phyloP scores from a whole-genome alignment of 1,140 invertebrate genomes.

The Drosophila albomicans region DNA sequence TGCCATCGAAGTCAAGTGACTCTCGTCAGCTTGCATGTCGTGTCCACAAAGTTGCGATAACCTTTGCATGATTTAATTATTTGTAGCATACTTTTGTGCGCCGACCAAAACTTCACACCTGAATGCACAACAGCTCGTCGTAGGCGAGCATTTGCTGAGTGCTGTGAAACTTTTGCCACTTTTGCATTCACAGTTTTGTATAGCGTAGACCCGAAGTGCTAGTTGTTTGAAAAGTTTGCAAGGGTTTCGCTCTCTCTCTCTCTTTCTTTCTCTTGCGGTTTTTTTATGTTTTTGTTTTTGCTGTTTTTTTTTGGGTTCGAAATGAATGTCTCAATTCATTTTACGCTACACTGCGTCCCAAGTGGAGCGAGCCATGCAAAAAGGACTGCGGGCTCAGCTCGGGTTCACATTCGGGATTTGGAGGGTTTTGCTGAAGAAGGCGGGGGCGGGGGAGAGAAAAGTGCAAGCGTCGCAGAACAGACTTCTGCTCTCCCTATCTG shows the following conservation, averaged over 20 bases:
- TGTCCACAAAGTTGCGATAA: conserved; percentile 46
- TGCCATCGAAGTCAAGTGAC: background rate
- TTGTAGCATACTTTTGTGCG: conserved; percentile 76
- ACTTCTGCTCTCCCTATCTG: conserved; percentile 19
- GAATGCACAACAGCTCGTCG: conserved; percentile 54
- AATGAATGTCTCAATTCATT: conserved; percentile 82
- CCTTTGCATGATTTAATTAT: conserved; percentile 82
- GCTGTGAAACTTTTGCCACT: conserved; percentile 72
- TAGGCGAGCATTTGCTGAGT: conserved; percentile 40
- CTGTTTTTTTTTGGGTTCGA: conserved; percentile 42
- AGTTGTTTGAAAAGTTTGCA: conserved; percentile 64
- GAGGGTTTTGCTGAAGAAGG: background rate
- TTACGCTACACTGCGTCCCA: conserved; percentile 77
- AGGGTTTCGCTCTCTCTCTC: conserved; percentile 23
- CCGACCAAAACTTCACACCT: conserved; percentile 78
- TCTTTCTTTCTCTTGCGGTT: conserved; percentile 23
- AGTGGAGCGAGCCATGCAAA: conserved; percentile 78
- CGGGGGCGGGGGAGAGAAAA: conserved; percentile 44
- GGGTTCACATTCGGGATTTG: conserved; percentile 39
- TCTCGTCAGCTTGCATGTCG: conserved; percentile 35
- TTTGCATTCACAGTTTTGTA: conserved; percentile 64
- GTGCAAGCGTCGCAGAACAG: conserved; percentile 74
- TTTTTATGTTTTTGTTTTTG: conserved; percentile 29
- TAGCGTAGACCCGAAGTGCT: conserved; percentile 21
- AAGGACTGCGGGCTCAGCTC: conserved; percentile 73